Conservation (phyloP, 2,113 vertebrate species). For the Campylomormyrus tamandua region DNA sequence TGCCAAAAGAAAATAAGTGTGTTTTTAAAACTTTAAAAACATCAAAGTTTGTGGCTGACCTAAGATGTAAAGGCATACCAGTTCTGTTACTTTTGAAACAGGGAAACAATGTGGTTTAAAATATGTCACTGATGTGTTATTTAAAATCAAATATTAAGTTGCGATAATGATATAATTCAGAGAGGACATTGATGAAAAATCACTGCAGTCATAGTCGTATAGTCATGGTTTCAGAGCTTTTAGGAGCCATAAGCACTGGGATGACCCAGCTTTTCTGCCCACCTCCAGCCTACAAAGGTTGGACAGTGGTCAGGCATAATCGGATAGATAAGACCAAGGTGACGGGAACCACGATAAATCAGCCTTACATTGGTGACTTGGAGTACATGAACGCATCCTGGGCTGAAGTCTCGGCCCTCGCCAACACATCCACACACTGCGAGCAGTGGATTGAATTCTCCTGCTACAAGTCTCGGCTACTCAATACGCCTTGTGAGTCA, state of each 20-base stretch:
- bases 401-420: conserved; percentile 85
- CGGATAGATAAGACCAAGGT: conserved; percentile 78
- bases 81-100: not conserved
- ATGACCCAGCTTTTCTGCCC: not conserved
- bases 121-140: not conserved
- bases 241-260: not conserved
- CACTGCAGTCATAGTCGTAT: not conserved
- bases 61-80: not conserved
- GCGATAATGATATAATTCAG: not conserved
- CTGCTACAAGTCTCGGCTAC: conserved; percentile 90
- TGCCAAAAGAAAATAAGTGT: not conserved
- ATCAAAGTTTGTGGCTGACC: no score
- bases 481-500: conserved; percentile 83
- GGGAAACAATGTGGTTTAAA: not conserved
- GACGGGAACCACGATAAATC: conserved; percentile 73
- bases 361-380: conserved; percentile 74
- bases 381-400: conserved; percentile 91
- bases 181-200: not conserved
- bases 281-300: conserved; percentile 76
- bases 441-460: conserved; percentile 90
- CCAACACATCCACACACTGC: conserved; percentile 85
- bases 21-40: not conserved
- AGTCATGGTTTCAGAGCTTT: not conserved
- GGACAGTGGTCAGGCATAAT: conserved; percentile 83
- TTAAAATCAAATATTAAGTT: not conserved